These are phyloP conservation scores for Rotaria magnacalcarata DNA, from an alignment of 2,888 invertebrate genomes.

Conservation along the genomic window DNA sequence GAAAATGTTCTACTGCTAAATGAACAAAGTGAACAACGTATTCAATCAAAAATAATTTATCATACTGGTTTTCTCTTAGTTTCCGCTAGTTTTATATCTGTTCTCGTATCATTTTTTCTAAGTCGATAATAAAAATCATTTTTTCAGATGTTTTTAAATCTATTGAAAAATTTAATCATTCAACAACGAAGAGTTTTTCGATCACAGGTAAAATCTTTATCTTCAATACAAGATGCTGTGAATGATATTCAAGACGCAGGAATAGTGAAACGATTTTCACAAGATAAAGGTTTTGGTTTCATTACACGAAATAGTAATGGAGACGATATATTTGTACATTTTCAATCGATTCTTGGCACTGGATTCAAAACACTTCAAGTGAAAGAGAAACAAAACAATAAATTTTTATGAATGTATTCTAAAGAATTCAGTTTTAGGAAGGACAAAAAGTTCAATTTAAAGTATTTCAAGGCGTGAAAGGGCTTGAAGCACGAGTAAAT, in stretches of 20 bases:
- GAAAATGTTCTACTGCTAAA: background rate
- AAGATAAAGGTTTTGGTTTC: conserved; percentile 10
- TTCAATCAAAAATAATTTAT: background rate
- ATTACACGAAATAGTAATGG: background rate
- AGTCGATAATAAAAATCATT: background rate
- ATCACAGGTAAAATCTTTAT: background rate
- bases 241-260: background rate
- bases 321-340: background rate
- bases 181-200: background rate
- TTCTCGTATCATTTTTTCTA: background rate
- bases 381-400: background rate
- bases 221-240: background rate
- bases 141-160: background rate
- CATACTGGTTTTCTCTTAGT: background rate
- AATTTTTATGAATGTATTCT: background rate
- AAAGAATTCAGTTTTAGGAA: background rate
- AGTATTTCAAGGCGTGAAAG: background rate
- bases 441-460: background rate
- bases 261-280: background rate
- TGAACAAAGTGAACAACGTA: background rate
- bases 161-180: background rate
- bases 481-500: background rate
- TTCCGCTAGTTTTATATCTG: background rate
- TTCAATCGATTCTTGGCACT: background rate
- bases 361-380: background rate